Evolutionary conservation across 53 echinoderm and acorn worm species (phyloP).

Genomic region (Arbacia lixula): DNA sequence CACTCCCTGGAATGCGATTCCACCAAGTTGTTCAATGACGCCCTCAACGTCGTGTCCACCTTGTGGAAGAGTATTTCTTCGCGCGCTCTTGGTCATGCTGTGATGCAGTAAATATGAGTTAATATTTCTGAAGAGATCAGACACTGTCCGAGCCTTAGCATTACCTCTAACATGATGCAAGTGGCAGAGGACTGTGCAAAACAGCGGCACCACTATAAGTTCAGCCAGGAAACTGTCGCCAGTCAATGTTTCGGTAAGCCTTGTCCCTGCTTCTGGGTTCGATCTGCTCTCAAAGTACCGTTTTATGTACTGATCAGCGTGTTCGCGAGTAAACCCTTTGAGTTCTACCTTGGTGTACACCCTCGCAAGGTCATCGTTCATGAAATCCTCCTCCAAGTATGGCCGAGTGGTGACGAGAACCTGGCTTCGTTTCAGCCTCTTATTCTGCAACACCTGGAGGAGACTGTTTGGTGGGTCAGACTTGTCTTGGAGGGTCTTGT

Average conservation of each 20-base stretch:
- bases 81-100: conserved; percentile 10
- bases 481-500: conserved; percentile 10
- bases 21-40: conserved; percentile 11
- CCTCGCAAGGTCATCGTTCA: conserved; percentile 6
- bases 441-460: conserved; percentile 9
- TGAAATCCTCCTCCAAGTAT: conserved; percentile 37
- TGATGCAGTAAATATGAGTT: conserved; percentile 42
- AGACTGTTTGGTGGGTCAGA: conserved; percentile 1
- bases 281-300: conserved; percentile 30
- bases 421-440: conserved; percentile 17
- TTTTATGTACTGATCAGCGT: conserved; percentile 16
- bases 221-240: conserved; percentile 1
- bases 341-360: conserved; percentile 41
- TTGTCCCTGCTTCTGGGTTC: neutral
- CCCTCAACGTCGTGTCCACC: neutral
- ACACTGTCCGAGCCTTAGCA: neutral
- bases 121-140: conserved; percentile 19
- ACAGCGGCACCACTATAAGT: conserved; percentile 30
- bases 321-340: conserved; percentile 33
- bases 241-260: neutral
- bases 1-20: conserved; percentile 24
- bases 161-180: conserved; percentile 8
- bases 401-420: conserved; percentile 42
- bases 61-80: neutral
- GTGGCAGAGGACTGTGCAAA: conserved; percentile 47